Base-by-base conservation (phyloP, 2,113 vertebrate species). In the Seriola aureovittata region DNA sequence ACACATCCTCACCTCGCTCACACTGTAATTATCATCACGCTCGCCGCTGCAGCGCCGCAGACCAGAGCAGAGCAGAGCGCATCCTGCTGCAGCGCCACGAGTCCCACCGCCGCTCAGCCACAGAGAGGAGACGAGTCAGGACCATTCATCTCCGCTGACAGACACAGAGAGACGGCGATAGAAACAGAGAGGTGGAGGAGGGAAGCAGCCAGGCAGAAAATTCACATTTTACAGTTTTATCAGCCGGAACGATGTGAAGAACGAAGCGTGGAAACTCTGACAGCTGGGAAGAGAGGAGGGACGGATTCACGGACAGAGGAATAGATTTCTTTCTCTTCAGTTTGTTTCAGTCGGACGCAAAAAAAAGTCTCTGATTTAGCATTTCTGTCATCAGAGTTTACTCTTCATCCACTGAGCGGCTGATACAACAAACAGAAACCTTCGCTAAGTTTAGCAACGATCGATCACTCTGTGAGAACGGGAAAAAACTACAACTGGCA, bases 161-260 rank as follows among this genome's bases (percentile, higher is more conserved):
- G 60, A 5, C 25, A 7, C 21, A 58, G n/a, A 21, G n/a, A 21
- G 25, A 11, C 69, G 5, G 29, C 21, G 29, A 46, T 2, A 21
- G 4, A 38, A 2, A 64, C 50, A 52, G n/a, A 50, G 44, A 25
- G 57, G 29, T 6, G 72, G 48, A 76, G 40, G 63, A 67, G 52
- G 4, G 17, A 7, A 63, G 64, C 63, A 70, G 40, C 16, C 32
- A 32, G 23, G 59, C 77, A 60, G 72, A 58, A 80, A 80, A 80
- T 44, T 58, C 67, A 71, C 71, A 75, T 70, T 75, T 70, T 25
- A 64, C n/a, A 42, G 57, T 42, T 59, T 78, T 8, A 65, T 70
- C 64, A 42, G 48, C 4, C 32, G 48, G 36, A 80, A 64, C 36
- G 8, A 48, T 54, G 66, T 2, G 66, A 46, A 29, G 40, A 36